Percentiles rank a stretch among this genome's conserved stretches.
Conservation (phyloP, 2,797 vertebrate species). For the Bovichtus diacanthus region DNA sequence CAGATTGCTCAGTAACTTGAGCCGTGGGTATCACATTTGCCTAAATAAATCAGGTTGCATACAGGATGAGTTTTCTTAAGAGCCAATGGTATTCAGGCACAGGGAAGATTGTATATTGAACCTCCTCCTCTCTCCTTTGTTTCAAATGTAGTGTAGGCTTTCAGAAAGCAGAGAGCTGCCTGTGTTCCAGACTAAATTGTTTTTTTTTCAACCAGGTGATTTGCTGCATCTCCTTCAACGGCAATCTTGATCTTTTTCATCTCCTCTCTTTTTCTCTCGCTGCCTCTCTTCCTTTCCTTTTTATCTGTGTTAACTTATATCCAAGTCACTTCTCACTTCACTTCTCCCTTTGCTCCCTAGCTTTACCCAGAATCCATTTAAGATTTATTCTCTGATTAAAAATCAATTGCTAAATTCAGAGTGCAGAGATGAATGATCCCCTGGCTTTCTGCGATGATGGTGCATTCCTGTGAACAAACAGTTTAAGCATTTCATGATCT, state of each 20-base stretch:
- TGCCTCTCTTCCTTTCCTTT: slow-evolving; percentile 10
- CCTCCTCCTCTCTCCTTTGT: slow-evolving; percentile 21
- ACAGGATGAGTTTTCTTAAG: background rate
- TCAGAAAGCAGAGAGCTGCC: slow-evolving; percentile 23
- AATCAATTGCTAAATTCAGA: slow-evolving; percentile 66
- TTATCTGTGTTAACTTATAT: slow-evolving; percentile 57
- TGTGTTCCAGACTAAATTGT: slow-evolving; percentile 24
- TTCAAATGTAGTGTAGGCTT: slow-evolving; percentile 35
- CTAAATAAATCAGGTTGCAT: slow-evolving; percentile 26
- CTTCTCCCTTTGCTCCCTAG: slow-evolving; percentile 42
- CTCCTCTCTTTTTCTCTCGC: slow-evolving; percentile 21
- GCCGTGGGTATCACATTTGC: slow-evolving; percentile 22
- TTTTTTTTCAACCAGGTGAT: slow-evolving; percentile 57
- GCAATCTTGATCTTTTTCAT: slow-evolving; percentile 56
- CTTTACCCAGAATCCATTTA: slow-evolving; percentile 67
- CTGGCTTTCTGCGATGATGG: slow-evolving; percentile 26
- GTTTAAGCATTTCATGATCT: slow-evolving; percentile 42
- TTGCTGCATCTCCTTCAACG: slow-evolving; percentile 47
- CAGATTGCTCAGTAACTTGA: slow-evolving; percentile 21
- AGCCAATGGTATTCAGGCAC: background rate
- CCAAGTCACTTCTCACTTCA: slow-evolving; percentile 26
- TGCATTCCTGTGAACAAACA: background rate
- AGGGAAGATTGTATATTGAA: slow-evolving; percentile 34
- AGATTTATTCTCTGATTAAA: slow-evolving; percentile 69
- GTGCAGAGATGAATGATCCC: slow-evolving; percentile 49